A percentile compares a stretch with the other conserved stretches of the same genome.
Evolutionary conservation across 2,113 vertebrate species (phyloP).

Genomic region (Rhinopithecus roxellana): DNA sequence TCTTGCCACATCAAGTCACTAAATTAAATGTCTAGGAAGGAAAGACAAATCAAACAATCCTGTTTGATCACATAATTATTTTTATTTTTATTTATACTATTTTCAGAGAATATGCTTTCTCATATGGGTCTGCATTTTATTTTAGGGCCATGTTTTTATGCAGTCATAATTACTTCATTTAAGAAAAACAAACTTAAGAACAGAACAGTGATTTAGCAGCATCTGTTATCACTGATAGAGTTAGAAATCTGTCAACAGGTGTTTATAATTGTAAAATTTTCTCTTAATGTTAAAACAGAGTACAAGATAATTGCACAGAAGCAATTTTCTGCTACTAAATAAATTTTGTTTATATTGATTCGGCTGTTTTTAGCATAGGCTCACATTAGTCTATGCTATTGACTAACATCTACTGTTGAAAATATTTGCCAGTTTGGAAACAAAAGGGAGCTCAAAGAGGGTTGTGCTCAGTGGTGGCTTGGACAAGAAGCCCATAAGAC

Average conservation of each 20-base stretch:
- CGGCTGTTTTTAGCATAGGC: constrained; percentile 49
- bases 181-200: constrained; percentile 36
- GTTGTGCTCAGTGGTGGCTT: neutral
- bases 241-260: constrained; percentile 60
- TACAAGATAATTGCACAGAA: constrained; percentile 58
- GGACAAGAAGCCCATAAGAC: neutral
- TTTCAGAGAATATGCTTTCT: constrained; percentile 36
- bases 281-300: constrained; percentile 53
- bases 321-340: constrained; percentile 66
- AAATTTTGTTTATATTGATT: constrained; percentile 70
- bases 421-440: constrained; percentile 45
- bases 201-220: constrained; percentile 11
- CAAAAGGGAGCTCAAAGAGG: constrained; percentile 5
- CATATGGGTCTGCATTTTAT: neutral
- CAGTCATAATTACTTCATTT: constrained; percentile 56
- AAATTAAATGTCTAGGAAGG: constrained; percentile 17
- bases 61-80: neutral
- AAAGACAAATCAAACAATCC: neutral
- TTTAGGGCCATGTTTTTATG: constrained; percentile 28
- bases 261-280: constrained; percentile 55
- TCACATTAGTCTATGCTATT: constrained; percentile 40
- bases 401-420: constrained; percentile 9
- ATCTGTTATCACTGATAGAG: constrained; percentile 21
- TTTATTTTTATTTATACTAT: constrained; percentile 38
- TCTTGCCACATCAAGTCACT: neutral